These are phyloP conservation scores for Anabacerthia variegaticeps DNA, from an alignment of 2,797 vertebrate genomes.

Conservation along the genomic window DNA sequence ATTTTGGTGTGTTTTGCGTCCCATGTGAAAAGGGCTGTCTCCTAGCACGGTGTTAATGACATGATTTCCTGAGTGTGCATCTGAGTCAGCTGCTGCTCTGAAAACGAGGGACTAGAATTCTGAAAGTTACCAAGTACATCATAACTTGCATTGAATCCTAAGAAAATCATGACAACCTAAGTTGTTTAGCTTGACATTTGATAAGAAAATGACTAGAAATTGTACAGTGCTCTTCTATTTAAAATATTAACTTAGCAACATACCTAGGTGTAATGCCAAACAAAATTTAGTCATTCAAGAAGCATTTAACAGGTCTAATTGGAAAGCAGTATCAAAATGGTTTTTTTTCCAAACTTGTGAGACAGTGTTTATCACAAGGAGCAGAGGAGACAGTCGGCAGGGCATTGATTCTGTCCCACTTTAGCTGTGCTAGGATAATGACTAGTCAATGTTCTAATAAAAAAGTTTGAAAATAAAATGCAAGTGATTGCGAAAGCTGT, in stretches of 20 bases:
- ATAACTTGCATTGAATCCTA: slow-evolving; percentile 10
- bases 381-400: slow-evolving; percentile 48
- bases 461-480: slow-evolving; percentile 67
- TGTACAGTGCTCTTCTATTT: not conserved
- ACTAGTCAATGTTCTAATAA: slow-evolving; percentile 58
- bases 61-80: not conserved
- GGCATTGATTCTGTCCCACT: slow-evolving; percentile 65
- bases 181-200: slow-evolving; percentile 38
- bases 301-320: slow-evolving; percentile 69
- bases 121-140: slow-evolving; percentile 10
- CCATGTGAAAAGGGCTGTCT: not conserved
- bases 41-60: not conserved
- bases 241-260: slow-evolving; percentile 48
- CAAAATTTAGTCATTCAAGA: slow-evolving; percentile 42
- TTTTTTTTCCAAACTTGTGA: slow-evolving; percentile 70
- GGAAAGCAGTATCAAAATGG: slow-evolving; percentile 65
- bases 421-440: slow-evolving; percentile 47
- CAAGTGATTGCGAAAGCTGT: slow-evolving; percentile 38
- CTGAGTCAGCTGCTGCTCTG: slow-evolving; percentile 11
- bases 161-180: slow-evolving; percentile 33
- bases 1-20: not conserved
- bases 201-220: slow-evolving; percentile 16
- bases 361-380: slow-evolving; percentile 68
- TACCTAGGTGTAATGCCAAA: slow-evolving; percentile 47
- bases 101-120: slow-evolving; percentile 10